Conservation (phyloP, 2,797 vertebrate genomes). For the Spinus pinus region DNA sequence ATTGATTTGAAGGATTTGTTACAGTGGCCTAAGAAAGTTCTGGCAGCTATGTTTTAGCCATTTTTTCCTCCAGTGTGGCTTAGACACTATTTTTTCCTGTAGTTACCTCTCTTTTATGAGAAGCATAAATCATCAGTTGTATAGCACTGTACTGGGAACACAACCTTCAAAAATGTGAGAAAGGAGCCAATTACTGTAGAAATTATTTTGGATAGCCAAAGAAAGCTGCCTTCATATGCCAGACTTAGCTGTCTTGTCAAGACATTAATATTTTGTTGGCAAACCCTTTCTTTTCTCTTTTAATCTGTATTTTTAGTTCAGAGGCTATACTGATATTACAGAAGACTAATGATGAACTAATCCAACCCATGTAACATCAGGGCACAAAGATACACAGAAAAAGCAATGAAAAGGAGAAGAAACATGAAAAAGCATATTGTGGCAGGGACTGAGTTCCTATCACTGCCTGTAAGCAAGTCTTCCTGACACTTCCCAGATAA, state of each 20-base stretch:
- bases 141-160: neutral
- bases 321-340: neutral
- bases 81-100: slow-evolving; percentile 17
- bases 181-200: slow-evolving; percentile 15
- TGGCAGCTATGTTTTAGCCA: neutral
- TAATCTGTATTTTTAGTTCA: neutral
- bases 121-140: neutral
- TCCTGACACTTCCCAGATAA: slow-evolving; percentile 34
- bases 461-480: neutral
- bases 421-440: neutral
- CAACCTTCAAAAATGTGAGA: slow-evolving; percentile 6
- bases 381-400: neutral
- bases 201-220: slow-evolving; percentile 17
- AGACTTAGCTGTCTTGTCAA: slow-evolving; percentile 6
- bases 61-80: neutral
- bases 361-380: neutral
- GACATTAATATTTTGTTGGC: slow-evolving; percentile 8
- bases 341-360: neutral
- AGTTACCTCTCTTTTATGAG: neutral
- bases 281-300: neutral
- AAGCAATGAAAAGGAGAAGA: neutral
- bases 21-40: neutral
- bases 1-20: neutral
- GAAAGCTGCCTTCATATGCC: neutral
- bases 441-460: neutral